These are phyloP conservation scores for Cataglyphis albicans DNA, from an alignment of 2,888 invertebrate genomes.

Conservation along the genomic window DNA sequence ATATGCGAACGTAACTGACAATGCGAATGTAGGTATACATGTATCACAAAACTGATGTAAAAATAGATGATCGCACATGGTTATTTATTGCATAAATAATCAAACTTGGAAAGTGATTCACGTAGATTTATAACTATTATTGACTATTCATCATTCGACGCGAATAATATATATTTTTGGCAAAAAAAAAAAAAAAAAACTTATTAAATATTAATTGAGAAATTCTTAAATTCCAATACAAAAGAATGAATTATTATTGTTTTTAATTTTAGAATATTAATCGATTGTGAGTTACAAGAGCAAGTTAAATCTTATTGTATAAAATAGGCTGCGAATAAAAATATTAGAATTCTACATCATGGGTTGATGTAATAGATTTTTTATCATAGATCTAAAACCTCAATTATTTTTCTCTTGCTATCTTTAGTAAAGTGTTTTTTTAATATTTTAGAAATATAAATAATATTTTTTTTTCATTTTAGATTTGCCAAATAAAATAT, in stretches of 20 bases:
- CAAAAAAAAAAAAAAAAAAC: neutral
- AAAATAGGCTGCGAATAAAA: neutral
- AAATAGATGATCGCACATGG: slow-evolving; percentile 12
- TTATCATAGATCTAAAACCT: neutral
- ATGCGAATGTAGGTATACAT: neutral
- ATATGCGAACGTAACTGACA: neutral
- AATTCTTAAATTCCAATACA: neutral
- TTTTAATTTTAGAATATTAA: neutral
- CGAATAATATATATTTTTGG: neutral
- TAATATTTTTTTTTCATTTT: neutral
- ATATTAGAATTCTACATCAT: slow-evolving; percentile 6
- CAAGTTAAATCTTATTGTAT: neutral
- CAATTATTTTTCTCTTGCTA: neutral
- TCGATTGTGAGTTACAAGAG: neutral
- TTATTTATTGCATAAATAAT: neutral
- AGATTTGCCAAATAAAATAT: neutral
- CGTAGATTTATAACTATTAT: neutral
- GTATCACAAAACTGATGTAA: neutral
- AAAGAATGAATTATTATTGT: neutral
- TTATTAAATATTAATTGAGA: neutral
- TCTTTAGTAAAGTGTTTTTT: neutral
- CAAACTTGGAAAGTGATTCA: neutral
- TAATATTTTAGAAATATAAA: neutral
- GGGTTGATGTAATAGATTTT: neutral
- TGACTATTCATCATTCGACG: slow-evolving; percentile 19